These are phyloP conservation scores for Aporophyla nigra DNA, from an alignment of 2,888 invertebrate genomes.

Conservation along the genomic window DNA sequence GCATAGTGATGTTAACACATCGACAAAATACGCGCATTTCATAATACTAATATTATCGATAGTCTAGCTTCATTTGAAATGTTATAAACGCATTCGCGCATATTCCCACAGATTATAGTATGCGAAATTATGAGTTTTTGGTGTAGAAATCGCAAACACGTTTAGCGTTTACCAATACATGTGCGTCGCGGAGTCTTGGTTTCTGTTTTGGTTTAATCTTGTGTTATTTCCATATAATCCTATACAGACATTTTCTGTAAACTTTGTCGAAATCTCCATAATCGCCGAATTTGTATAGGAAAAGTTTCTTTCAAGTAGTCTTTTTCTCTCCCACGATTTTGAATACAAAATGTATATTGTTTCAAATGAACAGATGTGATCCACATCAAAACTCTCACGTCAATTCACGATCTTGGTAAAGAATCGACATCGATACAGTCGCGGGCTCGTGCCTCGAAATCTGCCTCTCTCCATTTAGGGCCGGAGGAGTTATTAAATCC, in stretches of 20 bases:
- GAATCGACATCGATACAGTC: slow-evolving; percentile 72
- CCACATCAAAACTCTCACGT: slow-evolving; percentile 44
- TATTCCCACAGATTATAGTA: slow-evolving; percentile 49
- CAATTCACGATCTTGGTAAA: slow-evolving; percentile 70
- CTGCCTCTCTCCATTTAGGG: slow-evolving; percentile 81
- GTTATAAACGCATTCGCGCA: slow-evolving; percentile 43
- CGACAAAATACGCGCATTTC: slow-evolving; percentile 52
- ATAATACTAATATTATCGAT: slow-evolving; percentile 51
- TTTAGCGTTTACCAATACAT: slow-evolving; percentile 32
- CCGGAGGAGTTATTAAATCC: slow-evolving; percentile 84
- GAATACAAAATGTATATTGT: slow-evolving; percentile 5
- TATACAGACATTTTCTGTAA: slow-evolving; percentile 23
- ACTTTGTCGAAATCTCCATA: slow-evolving; percentile 24
- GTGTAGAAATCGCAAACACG: slow-evolving; percentile 49
- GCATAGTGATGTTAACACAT: slow-evolving; percentile 63
- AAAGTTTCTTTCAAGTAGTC: neutral
- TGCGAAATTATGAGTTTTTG: slow-evolving; percentile 46
- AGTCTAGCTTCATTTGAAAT: slow-evolving; percentile 36
- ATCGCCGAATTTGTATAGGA: slow-evolving; percentile 12
- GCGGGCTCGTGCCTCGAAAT: slow-evolving; percentile 69
- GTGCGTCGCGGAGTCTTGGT: slow-evolving; percentile 12
- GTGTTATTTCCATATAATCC: slow-evolving; percentile 30
- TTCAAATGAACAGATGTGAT: slow-evolving; percentile 51
- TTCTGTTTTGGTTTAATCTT: slow-evolving; percentile 38
- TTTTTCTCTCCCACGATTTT: slow-evolving; percentile 6